These are phyloP conservation scores for Xiphophorus couchianus DNA, from an alignment of 2,113 vertebrate genomes.

Conservation along the genomic window DNA sequence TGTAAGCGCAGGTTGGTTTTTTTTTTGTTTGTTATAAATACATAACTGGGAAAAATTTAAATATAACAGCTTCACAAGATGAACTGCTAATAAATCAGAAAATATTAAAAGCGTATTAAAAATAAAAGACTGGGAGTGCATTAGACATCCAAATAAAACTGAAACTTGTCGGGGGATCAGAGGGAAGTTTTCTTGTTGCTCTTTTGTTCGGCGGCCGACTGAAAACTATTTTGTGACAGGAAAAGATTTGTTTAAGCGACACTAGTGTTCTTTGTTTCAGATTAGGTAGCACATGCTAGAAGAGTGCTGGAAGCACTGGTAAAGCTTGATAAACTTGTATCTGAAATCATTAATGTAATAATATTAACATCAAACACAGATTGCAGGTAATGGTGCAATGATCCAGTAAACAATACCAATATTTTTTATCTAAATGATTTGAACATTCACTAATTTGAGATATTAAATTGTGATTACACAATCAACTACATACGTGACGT, in stretches of 20 bases:
- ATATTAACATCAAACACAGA: slow-evolving; percentile 29
- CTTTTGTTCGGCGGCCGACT: slow-evolving; percentile 13
- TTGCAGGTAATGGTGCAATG: slow-evolving; percentile 35
- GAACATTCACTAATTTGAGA: neutral
- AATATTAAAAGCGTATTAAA: too few relatives aligned
- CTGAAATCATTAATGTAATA: slow-evolving; percentile 20
- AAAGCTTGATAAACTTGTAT: slow-evolving; percentile 29
- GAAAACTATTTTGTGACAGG: slow-evolving; percentile 8
- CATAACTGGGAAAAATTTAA: neutral
- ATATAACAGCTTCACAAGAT: neutral
- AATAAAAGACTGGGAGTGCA: slow-evolving; percentile 25
- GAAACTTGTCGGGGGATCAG: neutral
- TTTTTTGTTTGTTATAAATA: too few relatives aligned
- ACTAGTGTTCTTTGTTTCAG: slow-evolving; percentile 20
- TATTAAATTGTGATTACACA: neutral
- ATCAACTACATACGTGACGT: neutral
- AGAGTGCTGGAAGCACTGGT: slow-evolving; percentile 21
- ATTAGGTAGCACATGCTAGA: slow-evolving; percentile 11
- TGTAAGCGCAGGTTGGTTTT: too few relatives aligned
- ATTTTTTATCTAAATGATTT: neutral
- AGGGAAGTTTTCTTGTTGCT: slow-evolving; percentile 14
- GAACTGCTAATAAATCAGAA: neutral
- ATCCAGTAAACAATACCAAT: slow-evolving; percentile 15
- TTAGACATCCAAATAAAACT: neutral
- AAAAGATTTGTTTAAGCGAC: slow-evolving; percentile 16